Evolutionary conservation across 2,888 invertebrate species (phyloP), one percentile per base, ranked within the genome.

Genomic region (Agrotis clavis): DNA sequence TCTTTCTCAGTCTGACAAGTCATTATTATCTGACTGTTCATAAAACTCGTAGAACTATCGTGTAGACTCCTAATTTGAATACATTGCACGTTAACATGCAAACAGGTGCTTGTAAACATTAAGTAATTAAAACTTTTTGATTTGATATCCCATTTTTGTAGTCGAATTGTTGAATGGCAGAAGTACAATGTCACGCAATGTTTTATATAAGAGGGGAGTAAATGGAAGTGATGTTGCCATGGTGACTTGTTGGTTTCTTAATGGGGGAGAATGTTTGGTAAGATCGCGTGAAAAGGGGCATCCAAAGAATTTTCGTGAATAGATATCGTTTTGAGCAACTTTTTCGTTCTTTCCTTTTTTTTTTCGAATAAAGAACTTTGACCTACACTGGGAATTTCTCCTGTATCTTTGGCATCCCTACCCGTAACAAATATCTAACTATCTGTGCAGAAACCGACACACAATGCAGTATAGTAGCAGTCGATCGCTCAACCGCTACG

Each of bases 71-170:
- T 56, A 53, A 66, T 51, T 65, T 16, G 16, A 68, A 65, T 21
- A 57, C 19, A 76, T 53, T 76, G 53, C 35, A 50, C 19, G 6
- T 19, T 30, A 53, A 51, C 70, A 81, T 76, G 79, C 68, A 51
- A 81, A 35, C 41, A n/a, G 57, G 53, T 77, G 53, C 35, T 68
- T 54, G 30, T 57, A 21, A 54, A 65, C 57, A 21, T 70, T 56
- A 67, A 63, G 47, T 73, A 71, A 79, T 74, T 77, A 74, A 68
- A 82, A 82, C 66, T 82, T 81, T 41, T 74, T 57, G 47, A 69
- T 67, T 68, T 67, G 57, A 59, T 62, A 56, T 50, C 25, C 50
- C 57, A 67, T 67, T 71, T 79, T 67, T 67, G 67, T 59, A 60
- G 59, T 50, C 18, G 14, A 47, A 71, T 48, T 67, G 61, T 54